These are phyloP conservation scores for Drosophila greeni DNA, from an alignment of 2,888 invertebrate species.

Conservation along the genomic window DNA sequence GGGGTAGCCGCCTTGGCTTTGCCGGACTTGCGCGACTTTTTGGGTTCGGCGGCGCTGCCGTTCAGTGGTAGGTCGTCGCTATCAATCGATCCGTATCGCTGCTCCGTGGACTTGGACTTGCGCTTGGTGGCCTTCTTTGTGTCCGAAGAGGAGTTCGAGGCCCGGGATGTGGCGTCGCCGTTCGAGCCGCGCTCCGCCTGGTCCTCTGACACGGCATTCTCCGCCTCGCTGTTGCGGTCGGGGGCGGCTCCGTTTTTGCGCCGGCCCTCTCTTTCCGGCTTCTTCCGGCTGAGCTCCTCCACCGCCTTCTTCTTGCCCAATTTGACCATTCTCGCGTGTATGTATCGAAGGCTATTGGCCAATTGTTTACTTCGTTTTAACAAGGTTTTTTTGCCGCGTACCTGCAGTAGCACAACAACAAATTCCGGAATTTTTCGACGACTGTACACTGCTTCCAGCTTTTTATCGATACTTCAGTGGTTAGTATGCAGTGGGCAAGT, in stretches of 20 bases:
- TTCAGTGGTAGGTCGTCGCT: slow-evolving; percentile 69
- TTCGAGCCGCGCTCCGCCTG: slow-evolving; percentile 9
- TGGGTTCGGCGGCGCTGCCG: slow-evolving; percentile 44
- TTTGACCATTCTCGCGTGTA: slow-evolving; percentile 60
- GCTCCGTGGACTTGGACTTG: slow-evolving; percentile 11
- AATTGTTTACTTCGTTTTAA: slow-evolving; percentile 4
- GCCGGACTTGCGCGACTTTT: slow-evolving; percentile 38
- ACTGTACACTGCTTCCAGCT: slow-evolving; percentile 12
- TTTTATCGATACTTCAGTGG: too few relatives aligned
- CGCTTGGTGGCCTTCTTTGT: slow-evolving; percentile 16
- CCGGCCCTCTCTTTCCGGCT: slow-evolving; percentile 66
- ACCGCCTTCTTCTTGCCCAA: slow-evolving; percentile 74
- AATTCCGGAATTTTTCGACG: slow-evolving; percentile 10
- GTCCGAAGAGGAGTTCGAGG: slow-evolving; percentile 5
- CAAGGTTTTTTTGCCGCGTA: slow-evolving; percentile 21
- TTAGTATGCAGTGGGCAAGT: too few relatives aligned
- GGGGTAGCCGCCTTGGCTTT: slow-evolving; percentile 27
- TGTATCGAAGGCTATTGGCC: neutral
- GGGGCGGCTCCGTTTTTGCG: slow-evolving; percentile 51
- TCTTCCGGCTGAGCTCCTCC: slow-evolving; percentile 70
- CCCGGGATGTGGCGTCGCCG: slow-evolving; percentile 2
- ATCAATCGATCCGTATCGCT: slow-evolving; percentile 57
- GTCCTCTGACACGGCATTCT: slow-evolving; percentile 19
- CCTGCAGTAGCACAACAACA: slow-evolving; percentile 14
- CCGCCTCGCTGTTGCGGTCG: slow-evolving; percentile 41